These are phyloP conservation scores for Chrysodeixis includens DNA, from an alignment of 2,888 invertebrate genomes.

Conservation along the genomic window DNA sequence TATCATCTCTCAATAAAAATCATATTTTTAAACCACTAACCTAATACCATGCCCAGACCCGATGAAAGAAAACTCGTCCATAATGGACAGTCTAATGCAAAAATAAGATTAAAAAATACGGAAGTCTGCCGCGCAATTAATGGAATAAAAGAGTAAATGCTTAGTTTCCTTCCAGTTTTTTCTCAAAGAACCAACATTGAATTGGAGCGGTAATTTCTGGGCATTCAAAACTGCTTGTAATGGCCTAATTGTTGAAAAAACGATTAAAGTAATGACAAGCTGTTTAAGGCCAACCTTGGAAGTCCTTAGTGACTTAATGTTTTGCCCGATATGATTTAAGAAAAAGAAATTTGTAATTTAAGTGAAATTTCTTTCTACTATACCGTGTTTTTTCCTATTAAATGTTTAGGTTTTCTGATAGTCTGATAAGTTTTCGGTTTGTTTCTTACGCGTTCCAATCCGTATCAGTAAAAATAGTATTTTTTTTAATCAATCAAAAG, in stretches of 20 bases:
- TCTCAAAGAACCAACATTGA: slow-evolving; percentile 21
- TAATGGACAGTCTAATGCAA: slow-evolving; percentile 9
- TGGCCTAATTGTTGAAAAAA: slow-evolving; percentile 55
- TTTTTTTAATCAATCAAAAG: too few relatives aligned
- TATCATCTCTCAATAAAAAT: too few relatives aligned
- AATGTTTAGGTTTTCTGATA: too few relatives aligned
- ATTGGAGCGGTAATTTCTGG: slow-evolving; percentile 27
- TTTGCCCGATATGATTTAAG: slow-evolving; percentile 15
- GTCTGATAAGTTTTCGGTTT: too few relatives aligned
- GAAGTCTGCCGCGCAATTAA: slow-evolving; percentile 31
- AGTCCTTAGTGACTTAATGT: slow-evolving; percentile 35
- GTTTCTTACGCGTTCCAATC: too few relatives aligned
- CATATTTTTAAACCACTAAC: background rate
- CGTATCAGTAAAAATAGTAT: too few relatives aligned
- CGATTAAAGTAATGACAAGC: slow-evolving; percentile 42
- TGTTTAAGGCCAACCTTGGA: slow-evolving; percentile 34
- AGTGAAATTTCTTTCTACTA: background rate
- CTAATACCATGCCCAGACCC: background rate
- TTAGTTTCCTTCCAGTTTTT: slow-evolving; percentile 27
- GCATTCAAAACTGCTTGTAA: slow-evolving; percentile 52
- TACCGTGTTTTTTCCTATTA: too few relatives aligned
- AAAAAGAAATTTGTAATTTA: slow-evolving; percentile 8
- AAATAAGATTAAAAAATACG: slow-evolving; percentile 11
- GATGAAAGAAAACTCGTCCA: background rate
- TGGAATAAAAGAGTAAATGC: slow-evolving; percentile 39